These are phyloP conservation scores for Pogonocichla stellata DNA, from an alignment of 2,113 vertebrate species.

Conservation along the genomic window DNA sequence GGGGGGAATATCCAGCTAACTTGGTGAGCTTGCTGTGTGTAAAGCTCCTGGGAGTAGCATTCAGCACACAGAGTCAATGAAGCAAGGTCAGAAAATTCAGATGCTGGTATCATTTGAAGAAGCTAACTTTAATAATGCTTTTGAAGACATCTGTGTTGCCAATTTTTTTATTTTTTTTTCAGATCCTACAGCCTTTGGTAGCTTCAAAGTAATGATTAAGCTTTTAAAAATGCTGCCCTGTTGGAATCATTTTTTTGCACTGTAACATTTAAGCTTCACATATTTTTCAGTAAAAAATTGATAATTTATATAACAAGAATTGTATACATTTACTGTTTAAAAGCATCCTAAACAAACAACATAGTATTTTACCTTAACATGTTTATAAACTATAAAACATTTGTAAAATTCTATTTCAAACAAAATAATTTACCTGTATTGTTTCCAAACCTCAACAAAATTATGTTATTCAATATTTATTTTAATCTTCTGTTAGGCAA, in stretches of 20 bases:
- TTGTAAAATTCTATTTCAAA: neutral
- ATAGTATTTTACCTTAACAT: neutral
- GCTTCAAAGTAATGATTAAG: neutral
- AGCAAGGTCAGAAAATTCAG: constrained; percentile 14
- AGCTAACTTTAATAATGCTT: neutral
- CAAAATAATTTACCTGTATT: neutral
- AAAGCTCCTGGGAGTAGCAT: neutral
- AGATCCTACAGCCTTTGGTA: neutral
- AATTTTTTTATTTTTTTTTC: neutral
- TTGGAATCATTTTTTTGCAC: neutral
- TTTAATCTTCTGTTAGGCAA: neutral
- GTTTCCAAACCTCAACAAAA: neutral
- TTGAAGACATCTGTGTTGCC: neutral
- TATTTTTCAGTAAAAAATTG: neutral
- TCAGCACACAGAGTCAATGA: neutral
- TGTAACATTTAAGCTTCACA: neutral
- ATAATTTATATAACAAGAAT: neutral
- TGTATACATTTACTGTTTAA: neutral
- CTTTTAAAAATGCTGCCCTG: neutral
- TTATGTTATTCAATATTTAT: neutral
- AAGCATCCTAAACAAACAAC: neutral
- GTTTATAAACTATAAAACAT: neutral
- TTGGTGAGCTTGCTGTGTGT: neutral
- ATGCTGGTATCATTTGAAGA: constrained; percentile 9
- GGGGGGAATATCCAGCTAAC: neutral